Base-by-base conservation (phyloP, 1,140 invertebrate genomes). In the Oppia nitens region DNA sequence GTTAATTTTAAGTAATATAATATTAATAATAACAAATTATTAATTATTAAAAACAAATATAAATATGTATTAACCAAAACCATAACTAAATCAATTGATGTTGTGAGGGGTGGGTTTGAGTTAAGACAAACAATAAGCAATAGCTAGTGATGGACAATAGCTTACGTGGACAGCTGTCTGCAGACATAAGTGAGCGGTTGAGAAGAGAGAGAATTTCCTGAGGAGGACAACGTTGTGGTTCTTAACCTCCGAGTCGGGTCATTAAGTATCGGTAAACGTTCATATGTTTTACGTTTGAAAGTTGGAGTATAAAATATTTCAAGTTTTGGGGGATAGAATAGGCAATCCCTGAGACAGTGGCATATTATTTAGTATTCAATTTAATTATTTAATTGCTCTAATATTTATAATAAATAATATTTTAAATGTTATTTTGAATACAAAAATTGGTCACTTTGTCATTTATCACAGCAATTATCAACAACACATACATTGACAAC, bases 231-330 rank as follows among this genome's bases (percentile, higher is more conserved):
- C 17, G 32, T 40, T 40, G 32, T 17, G 32, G 32, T 40, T 40
- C 32, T 6, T 20, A 23, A 29, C 3, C n/a, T 14, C 12, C 53
- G 27, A 32, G 26, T 54, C 21, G 11, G 14, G n/a, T 54, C 53
- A n/a, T n/a, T n/a, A 29, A 54, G 53, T 29, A 40, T 20, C 17
- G 47, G 55, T 45, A 32, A 26, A 28, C 24, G 26, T 27, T 54
- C 52, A 26, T 28, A 53, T 26, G 66, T 65, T 58, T 67, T 69
- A 12, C 68, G 54, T 40, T 64, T 61, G 40, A 70, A 56, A 27
- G 59, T 61, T 6, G 68, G 68, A 12, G 68, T 68, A 20, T 65
- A 55, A 9, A 62, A 62, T 50, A 59, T 61, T 27, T 62, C 50
- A 27, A 25, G 45, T 53, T 48, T 49, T 24, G 29, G 47, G n/a